Evolutionary conservation across 2,113 vertebrate genomes (phyloP).

Genomic region (Orientallactaga bullata): DNA sequence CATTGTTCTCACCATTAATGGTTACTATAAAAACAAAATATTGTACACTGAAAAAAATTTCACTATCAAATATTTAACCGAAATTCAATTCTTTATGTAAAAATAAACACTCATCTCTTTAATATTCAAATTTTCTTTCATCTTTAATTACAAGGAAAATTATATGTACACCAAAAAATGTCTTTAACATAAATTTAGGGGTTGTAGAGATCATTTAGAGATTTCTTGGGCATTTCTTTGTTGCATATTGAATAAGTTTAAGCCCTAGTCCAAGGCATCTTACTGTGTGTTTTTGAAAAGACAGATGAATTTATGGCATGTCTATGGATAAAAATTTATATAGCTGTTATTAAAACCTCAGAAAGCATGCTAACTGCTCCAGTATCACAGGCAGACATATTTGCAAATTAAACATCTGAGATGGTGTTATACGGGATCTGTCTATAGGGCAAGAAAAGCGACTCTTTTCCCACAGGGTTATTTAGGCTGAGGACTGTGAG

Average conservation of each 20-base stretch:
- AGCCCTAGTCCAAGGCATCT: background rate
- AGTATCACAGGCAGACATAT: background rate
- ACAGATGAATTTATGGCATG: background rate
- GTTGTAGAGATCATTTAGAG: no score
- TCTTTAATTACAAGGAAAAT: background rate
- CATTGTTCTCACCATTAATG: background rate
- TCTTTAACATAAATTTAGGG: background rate
- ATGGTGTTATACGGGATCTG: background rate
- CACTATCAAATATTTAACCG: background rate
- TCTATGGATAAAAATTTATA: background rate
- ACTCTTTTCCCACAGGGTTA: background rate
- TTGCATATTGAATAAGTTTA: no score
- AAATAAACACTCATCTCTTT: background rate
- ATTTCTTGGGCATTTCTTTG: no score
- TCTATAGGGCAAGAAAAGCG: background rate
- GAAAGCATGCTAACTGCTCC: background rate
- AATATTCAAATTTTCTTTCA: background rate
- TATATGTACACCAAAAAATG: background rate
- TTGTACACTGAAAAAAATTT: background rate
- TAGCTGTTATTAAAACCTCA: background rate
- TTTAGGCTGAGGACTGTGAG: background rate
- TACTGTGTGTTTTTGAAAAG: conserved; percentile 21
- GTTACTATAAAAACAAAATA: background rate
- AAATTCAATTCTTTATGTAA: background rate
- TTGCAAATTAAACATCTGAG: conserved; percentile 12